Evolutionary conservation across 1,140 invertebrate genomes (phyloP).

Genomic region (Eumaeus atala): DNA sequence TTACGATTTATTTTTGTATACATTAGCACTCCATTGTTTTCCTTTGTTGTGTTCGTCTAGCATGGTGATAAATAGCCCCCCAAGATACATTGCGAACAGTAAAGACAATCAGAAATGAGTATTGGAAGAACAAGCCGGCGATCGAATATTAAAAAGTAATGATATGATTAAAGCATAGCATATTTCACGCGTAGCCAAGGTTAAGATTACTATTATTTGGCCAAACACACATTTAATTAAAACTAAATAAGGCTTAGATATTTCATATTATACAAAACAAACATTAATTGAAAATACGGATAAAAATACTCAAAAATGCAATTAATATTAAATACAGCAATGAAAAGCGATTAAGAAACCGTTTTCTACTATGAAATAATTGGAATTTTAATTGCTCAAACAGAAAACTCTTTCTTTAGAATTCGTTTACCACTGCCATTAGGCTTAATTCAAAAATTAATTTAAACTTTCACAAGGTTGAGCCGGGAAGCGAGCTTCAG

Average conservation of each 20-base stretch:
- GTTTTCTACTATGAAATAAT: constrained; percentile 58
- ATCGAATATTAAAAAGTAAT: constrained; percentile 35
- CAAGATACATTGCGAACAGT: constrained; percentile 1
- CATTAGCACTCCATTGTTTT: neutral
- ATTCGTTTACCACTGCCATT: constrained; percentile 70
- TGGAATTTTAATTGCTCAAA: constrained; percentile 65
- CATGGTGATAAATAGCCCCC: constrained; percentile 4
- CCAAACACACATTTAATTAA: neutral
- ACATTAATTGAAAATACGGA: constrained; percentile 13
- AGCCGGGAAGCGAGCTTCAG: constrained; percentile 55
- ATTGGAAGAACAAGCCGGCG: constrained; percentile 27
- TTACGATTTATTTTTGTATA: too few species aligned
- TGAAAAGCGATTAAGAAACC: constrained; percentile 63
- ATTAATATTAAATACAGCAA: constrained; percentile 35
- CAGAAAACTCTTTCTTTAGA: constrained; percentile 68
- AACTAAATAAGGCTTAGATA: constrained; percentile 2
- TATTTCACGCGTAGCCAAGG: neutral
- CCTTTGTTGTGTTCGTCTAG: neutral
- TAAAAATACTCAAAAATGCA: constrained; percentile 20
- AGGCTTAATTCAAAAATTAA: constrained; percentile 74
- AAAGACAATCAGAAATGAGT: constrained; percentile 30
- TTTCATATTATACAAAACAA: neutral
- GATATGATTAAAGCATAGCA: constrained; percentile 30
- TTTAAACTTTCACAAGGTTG: constrained; percentile 72
- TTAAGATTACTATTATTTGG: constrained; percentile 2